Percentiles rank a stretch among this genome's conserved stretches.
Evolutionary conservation across 2,888 invertebrate genomes (phyloP).

Genomic region (Mayetiola destructor): DNA sequence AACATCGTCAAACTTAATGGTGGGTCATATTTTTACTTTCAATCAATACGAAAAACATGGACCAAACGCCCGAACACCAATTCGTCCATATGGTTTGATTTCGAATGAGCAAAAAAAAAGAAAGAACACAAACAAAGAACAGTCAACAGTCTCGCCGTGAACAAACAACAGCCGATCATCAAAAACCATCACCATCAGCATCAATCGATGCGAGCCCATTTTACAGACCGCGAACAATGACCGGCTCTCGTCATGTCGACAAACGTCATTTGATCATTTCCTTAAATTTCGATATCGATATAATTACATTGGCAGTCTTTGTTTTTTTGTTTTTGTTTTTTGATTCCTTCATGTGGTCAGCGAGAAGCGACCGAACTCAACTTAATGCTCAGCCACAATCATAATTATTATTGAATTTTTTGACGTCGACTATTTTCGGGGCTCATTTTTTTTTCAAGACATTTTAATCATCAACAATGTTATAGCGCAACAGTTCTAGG

Average conservation of each 20-base stretch:
- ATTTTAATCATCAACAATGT: constrained; percentile 1
- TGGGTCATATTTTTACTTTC: constrained; percentile 8
- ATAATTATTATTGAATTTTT: too few relatives aligned
- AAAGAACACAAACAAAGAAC: constrained; percentile 1
- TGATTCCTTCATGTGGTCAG: neutral
- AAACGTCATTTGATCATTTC: neutral
- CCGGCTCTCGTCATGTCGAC: constrained; percentile 1
- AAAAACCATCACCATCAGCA: constrained; percentile 6
- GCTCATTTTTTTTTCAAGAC: too few relatives aligned
- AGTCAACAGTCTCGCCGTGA: neutral
- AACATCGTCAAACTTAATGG: neutral
- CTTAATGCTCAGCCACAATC: too few relatives aligned
- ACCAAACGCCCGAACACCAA: neutral
- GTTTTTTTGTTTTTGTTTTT: neutral
- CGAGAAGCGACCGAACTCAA: neutral
- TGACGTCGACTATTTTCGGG: neutral
- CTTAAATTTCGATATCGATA: too few relatives aligned
- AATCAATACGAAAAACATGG: neutral
- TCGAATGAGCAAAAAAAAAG: too few relatives aligned
- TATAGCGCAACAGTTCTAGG: neutral
- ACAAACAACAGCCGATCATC: neutral
- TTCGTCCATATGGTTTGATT: too few relatives aligned
- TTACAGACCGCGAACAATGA: neutral
- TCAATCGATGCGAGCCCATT: too few relatives aligned
- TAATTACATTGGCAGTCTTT: neutral